phyloP scores from a whole-genome alignment of 2,888 invertebrate genomes.

The Dicycla oo region DNA sequence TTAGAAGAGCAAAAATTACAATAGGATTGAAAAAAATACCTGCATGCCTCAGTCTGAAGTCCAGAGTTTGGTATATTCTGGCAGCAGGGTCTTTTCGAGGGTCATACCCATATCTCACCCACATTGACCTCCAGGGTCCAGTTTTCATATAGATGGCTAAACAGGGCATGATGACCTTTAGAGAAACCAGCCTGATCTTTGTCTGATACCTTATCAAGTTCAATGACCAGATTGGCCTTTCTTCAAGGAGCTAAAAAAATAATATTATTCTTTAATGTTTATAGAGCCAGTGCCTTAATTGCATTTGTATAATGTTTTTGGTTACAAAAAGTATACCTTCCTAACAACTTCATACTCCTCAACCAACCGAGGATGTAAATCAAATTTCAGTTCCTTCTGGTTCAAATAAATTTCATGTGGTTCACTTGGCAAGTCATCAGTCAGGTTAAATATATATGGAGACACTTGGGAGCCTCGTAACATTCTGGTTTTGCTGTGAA shows the following conservation, averaged over 20 bases:
- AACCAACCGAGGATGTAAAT: conserved; percentile 80
- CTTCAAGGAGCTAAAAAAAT: conserved; percentile 93
- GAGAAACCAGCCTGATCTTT: conserved; percentile 90
- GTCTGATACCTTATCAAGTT: conserved; percentile 93
- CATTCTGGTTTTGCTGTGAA: conserved; percentile 77
- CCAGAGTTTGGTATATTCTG: conserved; percentile 96
- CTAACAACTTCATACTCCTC: conserved; percentile 85
- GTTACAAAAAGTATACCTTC: conserved; percentile 75
- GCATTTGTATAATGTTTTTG: neutral
- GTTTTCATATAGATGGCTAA: conserved; percentile 96
- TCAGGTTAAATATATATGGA: conserved; percentile 91
- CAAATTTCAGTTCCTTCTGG: conserved; percentile 85
- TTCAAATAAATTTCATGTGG: conserved; percentile 91
- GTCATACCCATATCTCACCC: conserved; percentile 98
- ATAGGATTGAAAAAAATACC: conserved; percentile 80
- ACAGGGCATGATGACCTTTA: conserved; percentile 95
- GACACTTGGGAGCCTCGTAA: conserved; percentile 87
- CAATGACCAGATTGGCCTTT: conserved; percentile 97
- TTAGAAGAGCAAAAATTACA: neutral
- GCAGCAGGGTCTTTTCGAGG: conserved; percentile 95
- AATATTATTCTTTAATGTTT: neutral
- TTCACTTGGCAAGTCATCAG: conserved; percentile 91
- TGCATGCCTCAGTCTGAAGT: conserved; percentile 93
- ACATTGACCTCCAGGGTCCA: conserved; percentile 98
- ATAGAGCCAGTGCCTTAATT: neutral